Base-by-base conservation (phyloP, 1,140 invertebrate species). In the Tetramorium simillimum region DNA sequence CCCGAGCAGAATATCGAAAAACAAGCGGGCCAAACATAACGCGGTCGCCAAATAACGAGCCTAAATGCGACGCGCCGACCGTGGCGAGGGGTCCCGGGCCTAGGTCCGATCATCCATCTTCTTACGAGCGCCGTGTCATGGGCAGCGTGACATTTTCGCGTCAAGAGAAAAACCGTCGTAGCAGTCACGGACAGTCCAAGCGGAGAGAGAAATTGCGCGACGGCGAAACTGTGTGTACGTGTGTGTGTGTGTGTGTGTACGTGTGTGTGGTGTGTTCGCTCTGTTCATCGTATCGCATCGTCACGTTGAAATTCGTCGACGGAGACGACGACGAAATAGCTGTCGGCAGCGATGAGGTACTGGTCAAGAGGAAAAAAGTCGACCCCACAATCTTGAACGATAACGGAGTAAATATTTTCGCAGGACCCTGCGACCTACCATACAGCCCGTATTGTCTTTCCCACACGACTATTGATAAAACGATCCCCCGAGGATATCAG, bases 71-170 rank as follows among this genome's bases (percentile, higher is more conserved):
- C 40, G 40, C 21, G 33, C 9, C 62, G 24, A 67, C 1, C n/a
- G 62, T 58, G 70, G 46, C 33, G 46, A 53, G 21, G 40, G 56
- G n/a, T n/a, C n/a, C 16, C 28, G 16, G 65, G 33, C 37, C 33
- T 12, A 33, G 51, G 37, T n/a, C 18, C n/a, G 18, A 16, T 53
- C 82, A 89, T 89, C 85, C 82, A 70, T 89, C 88, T 89, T 89
- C 87, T 86, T 86, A 89, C 67, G 53, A 85, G 53, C 77, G 70
- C 87, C 75, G 58, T 70, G 77, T 72, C 88, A 89, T 58, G 88
- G 67, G 46, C 88, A 65, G 65, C 56, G 37, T 89, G 87, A 89
- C 88, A 85, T 89, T 80, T 89, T 86, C 88, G 33, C 21, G 73
- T 28, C 46, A 69, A 53, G 24, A 60, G 88, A 89, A 89, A 89